Percentiles rank a stretch among this genome's conserved stretches.
These are phyloP conservation scores for Aphyosemion australe DNA, from an alignment of 2,113 vertebrate species.

Conservation along the genomic window DNA sequence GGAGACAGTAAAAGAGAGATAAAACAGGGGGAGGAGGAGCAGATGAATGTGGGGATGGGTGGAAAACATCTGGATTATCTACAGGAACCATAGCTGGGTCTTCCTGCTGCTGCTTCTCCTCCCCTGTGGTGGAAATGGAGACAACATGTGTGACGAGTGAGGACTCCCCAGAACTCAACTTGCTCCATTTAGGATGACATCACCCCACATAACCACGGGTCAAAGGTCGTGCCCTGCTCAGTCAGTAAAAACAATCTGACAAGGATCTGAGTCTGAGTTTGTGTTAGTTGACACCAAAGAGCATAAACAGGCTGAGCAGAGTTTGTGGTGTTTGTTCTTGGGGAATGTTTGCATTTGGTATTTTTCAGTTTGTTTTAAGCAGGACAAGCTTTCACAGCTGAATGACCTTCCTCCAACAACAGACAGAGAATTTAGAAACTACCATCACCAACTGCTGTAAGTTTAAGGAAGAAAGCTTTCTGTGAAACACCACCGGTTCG, in stretches of 20 bases:
- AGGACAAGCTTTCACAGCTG: slow-evolving; percentile 51
- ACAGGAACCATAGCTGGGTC: slow-evolving; percentile 55
- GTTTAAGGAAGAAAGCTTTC: background rate
- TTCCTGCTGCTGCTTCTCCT: slow-evolving; percentile 63
- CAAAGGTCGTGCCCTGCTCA: no score
- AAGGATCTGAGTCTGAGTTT: slow-evolving; percentile 3
- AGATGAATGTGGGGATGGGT: background rate
- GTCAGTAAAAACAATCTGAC: no score
- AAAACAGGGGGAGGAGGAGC: background rate
- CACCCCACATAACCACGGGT: slow-evolving; percentile 9
- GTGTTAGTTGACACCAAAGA: background rate
- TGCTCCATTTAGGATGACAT: slow-evolving; percentile 14
- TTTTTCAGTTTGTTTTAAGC: slow-evolving; percentile 28
- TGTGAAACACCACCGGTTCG: background rate
- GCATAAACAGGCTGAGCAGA: slow-evolving; percentile 12
- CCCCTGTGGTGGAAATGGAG: slow-evolving; percentile 71
- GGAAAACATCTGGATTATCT: slow-evolving; percentile 67
- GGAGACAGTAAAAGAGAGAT: slow-evolving; percentile 16
- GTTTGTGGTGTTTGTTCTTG: slow-evolving; percentile 41
- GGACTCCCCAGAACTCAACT: slow-evolving; percentile 29
- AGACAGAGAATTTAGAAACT: slow-evolving; percentile 14
- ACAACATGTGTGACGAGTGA: slow-evolving; percentile 63
- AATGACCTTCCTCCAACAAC: slow-evolving; percentile 6
- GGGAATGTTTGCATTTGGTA: slow-evolving; percentile 11
- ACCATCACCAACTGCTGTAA: background rate